phyloP scores from a whole-genome alignment of 2,797 vertebrate genomes.

The Coreius guichenoti region DNA sequence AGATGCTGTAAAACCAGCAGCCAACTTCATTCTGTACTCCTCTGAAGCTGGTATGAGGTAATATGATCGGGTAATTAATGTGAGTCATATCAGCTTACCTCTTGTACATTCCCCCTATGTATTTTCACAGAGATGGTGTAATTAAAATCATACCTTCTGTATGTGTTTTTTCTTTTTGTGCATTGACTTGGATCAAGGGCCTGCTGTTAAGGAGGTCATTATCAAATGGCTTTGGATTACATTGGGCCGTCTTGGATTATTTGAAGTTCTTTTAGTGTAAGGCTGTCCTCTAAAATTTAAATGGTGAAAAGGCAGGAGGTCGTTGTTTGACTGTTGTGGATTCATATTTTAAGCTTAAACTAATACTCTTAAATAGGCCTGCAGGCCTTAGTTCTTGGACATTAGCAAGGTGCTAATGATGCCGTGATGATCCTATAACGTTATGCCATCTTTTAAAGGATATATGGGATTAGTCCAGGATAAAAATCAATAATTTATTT shows the following conservation, averaged over 20 bases:
- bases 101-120: slow-evolving; percentile 54
- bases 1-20: slow-evolving; percentile 9
- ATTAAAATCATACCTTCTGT: slow-evolving; percentile 64
- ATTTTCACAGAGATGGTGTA: slow-evolving; percentile 57
- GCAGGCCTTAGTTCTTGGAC: neutral
- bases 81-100: slow-evolving; percentile 44
- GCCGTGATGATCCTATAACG: neutral
- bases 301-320: slow-evolving; percentile 25
- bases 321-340: slow-evolving; percentile 39
- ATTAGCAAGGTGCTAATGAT: slow-evolving; percentile 19
- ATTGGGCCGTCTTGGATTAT: slow-evolving; percentile 59
- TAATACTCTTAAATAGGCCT: slow-evolving; percentile 28
- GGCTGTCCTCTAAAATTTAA: slow-evolving; percentile 47
- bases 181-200: slow-evolving; percentile 60
- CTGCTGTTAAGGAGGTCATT: slow-evolving; percentile 66
- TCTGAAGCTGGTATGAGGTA: slow-evolving; percentile 26
- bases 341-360: slow-evolving; percentile 5
- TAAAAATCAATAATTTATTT: neutral
- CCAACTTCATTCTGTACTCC: neutral
- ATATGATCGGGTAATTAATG: slow-evolving; percentile 51
- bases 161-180: slow-evolving; percentile 22
- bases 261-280: slow-evolving; percentile 55
- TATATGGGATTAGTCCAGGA: neutral
- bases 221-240: slow-evolving; percentile 66
- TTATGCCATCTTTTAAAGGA: neutral